A percentile compares a stretch with the other conserved stretches of the same genome.
Conservation (phyloP, 2,113 vertebrate genomes). For the Cochlearius cochlearius region DNA sequence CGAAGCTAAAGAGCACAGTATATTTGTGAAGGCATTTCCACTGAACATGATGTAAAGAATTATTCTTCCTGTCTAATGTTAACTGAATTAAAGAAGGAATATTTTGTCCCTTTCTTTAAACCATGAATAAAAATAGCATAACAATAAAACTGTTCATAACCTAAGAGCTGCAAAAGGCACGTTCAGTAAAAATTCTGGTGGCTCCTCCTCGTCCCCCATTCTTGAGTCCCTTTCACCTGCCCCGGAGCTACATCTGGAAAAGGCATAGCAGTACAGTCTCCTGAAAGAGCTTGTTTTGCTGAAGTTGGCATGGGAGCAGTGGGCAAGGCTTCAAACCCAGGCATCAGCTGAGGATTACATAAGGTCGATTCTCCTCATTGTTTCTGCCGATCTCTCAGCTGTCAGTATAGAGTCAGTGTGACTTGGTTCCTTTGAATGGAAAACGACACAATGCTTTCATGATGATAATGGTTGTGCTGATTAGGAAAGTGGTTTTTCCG, state of each 20-base stretch:
- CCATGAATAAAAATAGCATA: not conserved
- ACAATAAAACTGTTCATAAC: not conserved
- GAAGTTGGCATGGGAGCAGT: not conserved
- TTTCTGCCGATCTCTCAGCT: conserved; percentile 19
- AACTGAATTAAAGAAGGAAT: not conserved
- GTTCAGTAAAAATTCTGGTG: not conserved
- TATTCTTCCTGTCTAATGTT: not conserved
- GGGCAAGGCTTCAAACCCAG: conserved; percentile 5
- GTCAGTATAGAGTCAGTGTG: not conserved
- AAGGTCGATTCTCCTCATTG: not conserved
- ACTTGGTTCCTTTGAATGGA: conserved; percentile 19
- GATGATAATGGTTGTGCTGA: not conserved
- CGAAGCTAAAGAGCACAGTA: not conserved
- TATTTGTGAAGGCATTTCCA: not conserved
- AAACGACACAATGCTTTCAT: conserved; percentile 4
- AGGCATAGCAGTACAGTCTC: not conserved
- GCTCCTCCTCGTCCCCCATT: not conserved
- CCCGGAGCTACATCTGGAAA: not conserved
- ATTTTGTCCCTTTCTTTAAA: not conserved
- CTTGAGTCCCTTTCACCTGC: not conserved
- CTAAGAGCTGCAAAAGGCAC: not conserved
- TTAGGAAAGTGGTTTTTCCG: not conserved
- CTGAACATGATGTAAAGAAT: not conserved
- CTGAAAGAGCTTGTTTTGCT: not conserved
- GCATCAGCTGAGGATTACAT: conserved; percentile 9